Conservation (phyloP, 2,888 invertebrate species). For the Fragum fragum region DNA sequence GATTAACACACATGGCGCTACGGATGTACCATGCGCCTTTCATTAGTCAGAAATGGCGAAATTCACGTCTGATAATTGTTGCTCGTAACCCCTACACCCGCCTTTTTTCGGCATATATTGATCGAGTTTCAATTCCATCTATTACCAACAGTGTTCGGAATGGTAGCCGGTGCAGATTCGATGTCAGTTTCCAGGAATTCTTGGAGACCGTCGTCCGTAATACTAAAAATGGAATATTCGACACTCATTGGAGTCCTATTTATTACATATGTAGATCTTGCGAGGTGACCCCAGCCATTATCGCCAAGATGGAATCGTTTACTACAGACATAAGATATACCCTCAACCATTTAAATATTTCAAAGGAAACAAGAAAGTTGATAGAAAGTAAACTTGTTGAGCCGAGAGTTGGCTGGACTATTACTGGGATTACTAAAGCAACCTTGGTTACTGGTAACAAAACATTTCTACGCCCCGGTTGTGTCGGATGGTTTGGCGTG, state of each 20-base stretch:
- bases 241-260: slow-evolving; percentile 3
- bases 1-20: no score
- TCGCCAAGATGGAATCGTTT: neutral
- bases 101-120: slow-evolving; percentile 8
- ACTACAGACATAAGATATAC: neutral
- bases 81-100: neutral
- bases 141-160: neutral
- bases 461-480: no score
- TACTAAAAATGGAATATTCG: neutral
- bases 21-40: no score
- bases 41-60: no score
- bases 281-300: no score
- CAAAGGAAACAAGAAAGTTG: no score
- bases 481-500: no score
- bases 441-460: no score
- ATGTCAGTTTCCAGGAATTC: neutral
- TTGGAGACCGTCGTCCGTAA: neutral
- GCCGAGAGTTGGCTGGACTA: no score
- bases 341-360: no score
- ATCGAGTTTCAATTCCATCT: neutral
- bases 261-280: neutral
- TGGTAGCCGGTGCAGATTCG: neutral
- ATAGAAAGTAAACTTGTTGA: no score
- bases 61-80: neutral
- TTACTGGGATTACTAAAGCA: no score